phyloP scores from a whole-genome alignment of 1,140 invertebrate species.

The Spodoptera litura region DNA sequence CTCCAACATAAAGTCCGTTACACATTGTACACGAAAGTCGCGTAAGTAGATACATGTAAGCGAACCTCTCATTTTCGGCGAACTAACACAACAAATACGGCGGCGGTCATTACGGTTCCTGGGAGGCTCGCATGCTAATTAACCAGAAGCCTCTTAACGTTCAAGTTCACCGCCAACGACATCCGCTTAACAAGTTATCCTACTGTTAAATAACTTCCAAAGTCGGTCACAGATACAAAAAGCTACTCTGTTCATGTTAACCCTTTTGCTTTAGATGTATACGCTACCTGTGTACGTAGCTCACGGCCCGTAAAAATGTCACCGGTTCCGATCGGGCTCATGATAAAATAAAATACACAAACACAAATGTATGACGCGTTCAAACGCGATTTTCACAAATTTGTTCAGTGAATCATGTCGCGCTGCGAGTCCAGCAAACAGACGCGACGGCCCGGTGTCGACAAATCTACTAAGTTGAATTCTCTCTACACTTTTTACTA shows the following conservation, averaged over 20 bases:
- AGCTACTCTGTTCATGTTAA: constrained; percentile 24
- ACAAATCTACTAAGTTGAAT: constrained; percentile 51
- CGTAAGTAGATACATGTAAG: constrained; percentile 1
- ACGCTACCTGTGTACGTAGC: constrained; percentile 24
- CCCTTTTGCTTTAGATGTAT: constrained; percentile 12
- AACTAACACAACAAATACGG: constrained; percentile 16
- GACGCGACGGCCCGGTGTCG: constrained; percentile 44
- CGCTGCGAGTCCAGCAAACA: constrained; percentile 55
- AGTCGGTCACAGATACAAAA: constrained; percentile 44
- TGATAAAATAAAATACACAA: constrained; percentile 59
- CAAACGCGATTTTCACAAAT: constrained; percentile 60
- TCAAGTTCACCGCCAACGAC: constrained; percentile 35
- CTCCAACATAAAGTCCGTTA: not conserved
- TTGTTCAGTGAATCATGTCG: constrained; percentile 60
- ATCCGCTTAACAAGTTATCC: constrained; percentile 35
- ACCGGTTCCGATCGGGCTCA: constrained; percentile 39
- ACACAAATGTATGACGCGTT: constrained; percentile 56
- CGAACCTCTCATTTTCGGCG: not conserved
- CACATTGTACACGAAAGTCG: not conserved
- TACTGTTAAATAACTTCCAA: constrained; percentile 35
- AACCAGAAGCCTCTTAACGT: constrained; percentile 41
- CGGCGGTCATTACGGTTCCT: constrained; percentile 32
- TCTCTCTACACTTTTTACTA: constrained; percentile 17
- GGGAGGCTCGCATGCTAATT: constrained; percentile 37
- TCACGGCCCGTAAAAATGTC: constrained; percentile 47